phyloP scores from a whole-genome alignment of 2,797 vertebrate species.

The Sebastes itinus region DNA sequence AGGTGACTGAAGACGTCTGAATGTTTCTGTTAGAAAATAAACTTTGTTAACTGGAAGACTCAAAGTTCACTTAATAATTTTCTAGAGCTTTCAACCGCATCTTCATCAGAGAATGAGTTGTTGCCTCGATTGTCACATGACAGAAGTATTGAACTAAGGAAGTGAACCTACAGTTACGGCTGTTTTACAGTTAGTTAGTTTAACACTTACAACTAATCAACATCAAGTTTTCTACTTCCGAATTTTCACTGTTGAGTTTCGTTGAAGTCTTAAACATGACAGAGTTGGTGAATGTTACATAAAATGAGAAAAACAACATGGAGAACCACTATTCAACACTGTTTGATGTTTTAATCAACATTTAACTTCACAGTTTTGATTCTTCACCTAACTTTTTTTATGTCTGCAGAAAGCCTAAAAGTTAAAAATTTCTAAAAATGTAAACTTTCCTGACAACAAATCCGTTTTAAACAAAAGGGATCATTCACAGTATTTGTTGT shows the following conservation, averaged over 20 bases:
- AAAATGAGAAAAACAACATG: neutral
- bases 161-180: too few species aligned
- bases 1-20: constrained; percentile 31
- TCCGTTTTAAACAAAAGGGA: too few species aligned
- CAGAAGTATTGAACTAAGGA: too few species aligned
- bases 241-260: too few species aligned
- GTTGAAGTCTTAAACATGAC: neutral
- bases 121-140: too few species aligned
- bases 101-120: neutral
- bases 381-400: neutral
- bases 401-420: too few species aligned
- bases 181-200: too few species aligned
- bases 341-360: neutral
- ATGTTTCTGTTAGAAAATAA: constrained; percentile 3
- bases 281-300: neutral
- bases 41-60: neutral
- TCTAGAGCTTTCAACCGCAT: neutral
- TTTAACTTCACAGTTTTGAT: neutral
- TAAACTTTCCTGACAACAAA: neutral
- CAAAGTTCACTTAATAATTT: neutral
- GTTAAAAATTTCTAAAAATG: neutral
- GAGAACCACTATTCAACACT: neutral
- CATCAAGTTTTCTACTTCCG: too few species aligned
- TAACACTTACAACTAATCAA: too few species aligned
- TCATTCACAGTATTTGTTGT: too few species aligned